Base-by-base conservation (phyloP, 2,797 vertebrate genomes). In the Moxostoma hubbsi region DNA sequence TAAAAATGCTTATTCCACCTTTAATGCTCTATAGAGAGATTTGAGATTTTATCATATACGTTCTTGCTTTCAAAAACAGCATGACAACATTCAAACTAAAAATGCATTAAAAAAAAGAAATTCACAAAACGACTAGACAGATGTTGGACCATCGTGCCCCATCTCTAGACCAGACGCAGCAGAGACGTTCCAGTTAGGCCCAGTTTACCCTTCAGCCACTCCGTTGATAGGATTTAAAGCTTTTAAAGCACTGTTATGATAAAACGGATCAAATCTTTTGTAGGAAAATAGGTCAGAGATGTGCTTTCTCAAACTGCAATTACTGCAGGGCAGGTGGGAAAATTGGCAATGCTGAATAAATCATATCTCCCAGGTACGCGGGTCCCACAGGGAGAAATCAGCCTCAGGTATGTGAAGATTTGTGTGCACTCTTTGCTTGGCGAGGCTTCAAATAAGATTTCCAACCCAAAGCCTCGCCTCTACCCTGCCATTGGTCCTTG, bases 261-360 rank as follows among this genome's bases (percentile, higher is more conserved):
- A 82, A 78, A 64, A 53, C 18, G 70, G 53, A 73, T 72, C 8
- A 83, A 79, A 83, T 81, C 79, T 73, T 66, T 75, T 74, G 73
- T 74, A 43, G 64, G 85, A 89, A 90, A 90, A 87, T 87, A 86
- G 89, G 90, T 86, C 90, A 90, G 84, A 81, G 79, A 89, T 58
- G 64, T 81, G 80, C 82, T 87, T 85, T 86, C 69, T 85, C 80
- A 85, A 88, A 89, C 87, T 75, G 64, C 62, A 62, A 68, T 59
- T 67, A 72, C 75, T 77, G 77, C 75, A 61, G 70, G 75, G 65
- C 67, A 81, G 51, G 65, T 76, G 73, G 36, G 88, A 86, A 89
- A 90, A 87, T 90, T 91, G 86, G 87, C 85, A 62, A 80, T 51
- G 78, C 85, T 91, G 89, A 93, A 92, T 92, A 92, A 91, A 91